phyloP scores from a whole-genome alignment of 2,113 vertebrate species.

The Chaenogobius annularis region DNA sequence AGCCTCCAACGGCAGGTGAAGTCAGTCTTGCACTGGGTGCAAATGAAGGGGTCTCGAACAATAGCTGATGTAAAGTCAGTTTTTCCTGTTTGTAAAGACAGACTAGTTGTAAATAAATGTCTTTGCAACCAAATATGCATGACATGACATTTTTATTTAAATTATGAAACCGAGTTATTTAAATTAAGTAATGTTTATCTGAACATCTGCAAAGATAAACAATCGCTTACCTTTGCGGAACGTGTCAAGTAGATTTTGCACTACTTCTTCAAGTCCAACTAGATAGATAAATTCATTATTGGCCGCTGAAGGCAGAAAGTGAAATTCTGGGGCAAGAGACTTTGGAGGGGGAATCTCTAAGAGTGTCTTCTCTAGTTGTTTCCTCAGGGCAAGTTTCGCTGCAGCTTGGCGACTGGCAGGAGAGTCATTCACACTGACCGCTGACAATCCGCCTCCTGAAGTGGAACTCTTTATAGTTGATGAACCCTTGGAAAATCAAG shows the following conservation, averaged over 20 bases:
- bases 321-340: constrained; percentile 87
- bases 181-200: neutral
- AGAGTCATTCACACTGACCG: constrained; percentile 77
- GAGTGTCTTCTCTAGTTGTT: constrained; percentile 95
- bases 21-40: constrained; percentile 94
- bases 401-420: constrained; percentile 92
- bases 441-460: constrained; percentile 67
- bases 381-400: constrained; percentile 90
- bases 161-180: neutral
- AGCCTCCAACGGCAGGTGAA: constrained; percentile 97
- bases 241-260: constrained; percentile 91
- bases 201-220: neutral
- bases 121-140: neutral
- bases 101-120: neutral
- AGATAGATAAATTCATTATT: constrained; percentile 98
- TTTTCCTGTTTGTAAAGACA: constrained; percentile 53
- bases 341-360: constrained; percentile 95
- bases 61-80: constrained; percentile 52
- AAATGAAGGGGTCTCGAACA: constrained; percentile 85
- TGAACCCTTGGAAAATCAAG: constrained; percentile 72
- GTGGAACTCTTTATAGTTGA: constrained; percentile 61
- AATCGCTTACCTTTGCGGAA: constrained; percentile 80
- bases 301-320: constrained; percentile 93
- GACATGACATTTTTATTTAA: neutral
- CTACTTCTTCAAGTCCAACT: constrained; percentile 95